A percentile compares a stretch with the other conserved stretches of the same genome.
These are phyloP conservation scores for Dioctria linearis DNA, from an alignment of 2,888 invertebrate genomes.

Conservation along the genomic window DNA sequence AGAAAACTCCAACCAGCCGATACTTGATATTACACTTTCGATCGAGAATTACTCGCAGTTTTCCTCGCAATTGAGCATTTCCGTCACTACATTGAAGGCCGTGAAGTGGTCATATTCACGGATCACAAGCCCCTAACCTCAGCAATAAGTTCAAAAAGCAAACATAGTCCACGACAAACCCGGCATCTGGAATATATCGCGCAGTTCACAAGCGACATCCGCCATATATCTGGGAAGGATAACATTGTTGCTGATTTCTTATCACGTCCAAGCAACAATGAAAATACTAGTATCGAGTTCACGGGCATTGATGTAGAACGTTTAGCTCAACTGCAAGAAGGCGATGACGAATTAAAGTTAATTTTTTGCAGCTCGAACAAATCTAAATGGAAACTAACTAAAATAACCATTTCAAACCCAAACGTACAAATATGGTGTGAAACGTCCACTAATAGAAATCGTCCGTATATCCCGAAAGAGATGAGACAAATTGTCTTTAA, in stretches of 20 bases:
- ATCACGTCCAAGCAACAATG: conserved; percentile 30
- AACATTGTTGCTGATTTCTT: conserved; percentile 53
- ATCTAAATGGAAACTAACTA: too few relatives aligned
- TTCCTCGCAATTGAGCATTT: too few relatives aligned
- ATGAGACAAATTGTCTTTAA: conserved; percentile 48
- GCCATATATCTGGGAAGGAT: conserved; percentile 37
- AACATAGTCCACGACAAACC: conserved; percentile 51
- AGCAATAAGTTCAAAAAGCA: conserved; percentile 44
- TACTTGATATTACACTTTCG: too few relatives aligned
- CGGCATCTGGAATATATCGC: conserved; percentile 53
- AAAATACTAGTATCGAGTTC: not conserved
- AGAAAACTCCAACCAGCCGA: too few relatives aligned
- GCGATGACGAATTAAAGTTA: conserved; percentile 8
- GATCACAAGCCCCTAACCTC: conserved; percentile 10
- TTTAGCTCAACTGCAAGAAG: conserved; percentile 7
- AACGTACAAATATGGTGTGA: conserved; percentile 29
- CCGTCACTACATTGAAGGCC: too few relatives aligned
- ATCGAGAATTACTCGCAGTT: too few relatives aligned
- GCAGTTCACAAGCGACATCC: conserved; percentile 52
- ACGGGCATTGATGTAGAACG: not conserved
- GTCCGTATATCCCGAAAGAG: conserved; percentile 60
- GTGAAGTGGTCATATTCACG: too few relatives aligned
- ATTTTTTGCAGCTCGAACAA: not conserved
- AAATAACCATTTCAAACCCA: conserved; percentile 4
- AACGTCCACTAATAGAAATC: conserved; percentile 6